Conservation (phyloP, 1,140 invertebrate genomes). For the Drosophila kanapiae region DNA sequence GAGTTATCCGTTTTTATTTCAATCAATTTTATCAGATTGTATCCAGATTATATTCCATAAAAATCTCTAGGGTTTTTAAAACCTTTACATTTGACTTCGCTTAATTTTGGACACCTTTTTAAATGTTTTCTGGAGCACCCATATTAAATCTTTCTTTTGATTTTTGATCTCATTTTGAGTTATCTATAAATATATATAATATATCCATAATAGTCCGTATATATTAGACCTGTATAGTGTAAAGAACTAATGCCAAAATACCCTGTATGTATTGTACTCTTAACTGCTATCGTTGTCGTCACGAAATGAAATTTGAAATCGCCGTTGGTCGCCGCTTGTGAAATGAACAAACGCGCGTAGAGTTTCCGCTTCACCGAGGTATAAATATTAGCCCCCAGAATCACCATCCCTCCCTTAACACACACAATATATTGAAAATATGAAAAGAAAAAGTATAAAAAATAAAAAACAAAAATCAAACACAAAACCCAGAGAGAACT, state of each 20-base stretch:
- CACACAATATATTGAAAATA: slow-evolving; percentile 1
- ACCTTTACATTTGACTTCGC: too few relatives aligned
- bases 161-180: background rate
- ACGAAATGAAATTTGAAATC: slow-evolving; percentile 40
- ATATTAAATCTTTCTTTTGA: too few relatives aligned
- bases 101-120: too few relatives aligned
- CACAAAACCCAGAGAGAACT: slow-evolving; percentile 21
- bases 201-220: background rate
- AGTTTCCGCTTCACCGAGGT: slow-evolving; percentile 85
- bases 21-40: background rate
- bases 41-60: too few relatives aligned
- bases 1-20: background rate
- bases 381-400: slow-evolving; percentile 36
- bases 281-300: slow-evolving; percentile 78
- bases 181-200: background rate
- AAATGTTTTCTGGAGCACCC: too few relatives aligned
- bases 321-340: slow-evolving; percentile 56
- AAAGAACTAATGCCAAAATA: slow-evolving; percentile 73
- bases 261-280: slow-evolving; percentile 72
- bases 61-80: too few relatives aligned
- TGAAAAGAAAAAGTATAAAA: background rate
- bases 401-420: slow-evolving; percentile 11
- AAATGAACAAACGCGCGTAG: slow-evolving; percentile 59
- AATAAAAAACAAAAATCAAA: background rate
- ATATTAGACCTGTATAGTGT: slow-evolving; percentile 44